These are phyloP conservation scores for Stenotaenia linearis DNA, from an alignment of 2,888 invertebrate species.

Conservation along the genomic window DNA sequence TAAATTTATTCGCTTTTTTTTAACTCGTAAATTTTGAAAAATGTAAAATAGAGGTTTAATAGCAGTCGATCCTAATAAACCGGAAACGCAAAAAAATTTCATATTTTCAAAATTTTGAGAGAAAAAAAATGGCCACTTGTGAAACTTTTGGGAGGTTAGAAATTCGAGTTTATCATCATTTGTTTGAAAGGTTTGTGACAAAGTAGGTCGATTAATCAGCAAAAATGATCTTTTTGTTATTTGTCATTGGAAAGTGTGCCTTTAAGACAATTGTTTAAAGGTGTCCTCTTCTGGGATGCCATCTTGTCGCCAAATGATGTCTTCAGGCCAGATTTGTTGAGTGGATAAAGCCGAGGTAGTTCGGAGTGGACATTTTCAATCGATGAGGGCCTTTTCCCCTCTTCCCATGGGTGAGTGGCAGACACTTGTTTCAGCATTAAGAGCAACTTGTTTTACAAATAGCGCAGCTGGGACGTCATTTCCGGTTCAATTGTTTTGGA, in stretches of 20 bases:
- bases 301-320: neutral
- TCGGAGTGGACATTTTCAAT: neutral
- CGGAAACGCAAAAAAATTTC: no score
- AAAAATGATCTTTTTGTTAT: neutral
- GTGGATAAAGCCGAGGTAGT: neutral
- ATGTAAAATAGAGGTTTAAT: no score
- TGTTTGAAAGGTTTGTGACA: no score
- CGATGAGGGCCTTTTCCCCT: neutral
- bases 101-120: no score
- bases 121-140: no score
- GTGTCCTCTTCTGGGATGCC: neutral
- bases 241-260: neutral
- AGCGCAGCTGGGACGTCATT: constrained; percentile 9
- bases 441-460: constrained; percentile 19
- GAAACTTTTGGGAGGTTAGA: no score
- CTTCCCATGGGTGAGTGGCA: neutral
- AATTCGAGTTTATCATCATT: no score
- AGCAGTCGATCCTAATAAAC: no score
- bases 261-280: neutral
- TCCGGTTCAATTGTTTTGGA: constrained; percentile 15
- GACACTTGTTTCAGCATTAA: constrained; percentile 19
- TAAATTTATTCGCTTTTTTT: no score
- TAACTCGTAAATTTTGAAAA: no score
- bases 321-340: constrained; percentile 11
- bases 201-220: neutral